These are phyloP conservation scores for Atherinomorus stipes DNA, from an alignment of 2,113 vertebrate genomes.

Conservation along the genomic window DNA sequence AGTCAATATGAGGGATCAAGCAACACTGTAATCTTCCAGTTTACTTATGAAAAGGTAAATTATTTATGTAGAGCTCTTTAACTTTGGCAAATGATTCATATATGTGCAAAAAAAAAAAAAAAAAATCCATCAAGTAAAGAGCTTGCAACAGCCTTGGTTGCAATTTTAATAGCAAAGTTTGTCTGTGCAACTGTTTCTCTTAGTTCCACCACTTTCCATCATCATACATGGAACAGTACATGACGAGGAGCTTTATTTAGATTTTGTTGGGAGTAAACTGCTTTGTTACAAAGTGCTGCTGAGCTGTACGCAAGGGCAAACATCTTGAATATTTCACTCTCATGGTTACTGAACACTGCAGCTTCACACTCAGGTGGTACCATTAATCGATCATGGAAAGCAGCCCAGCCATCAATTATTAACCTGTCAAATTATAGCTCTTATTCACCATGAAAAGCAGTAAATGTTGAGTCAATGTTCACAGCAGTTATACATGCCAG, in stretches of 20 bases:
- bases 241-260: slow-evolving; percentile 43
- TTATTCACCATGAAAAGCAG: slow-evolving; percentile 56
- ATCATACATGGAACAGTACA: slow-evolving; percentile 38
- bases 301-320: slow-evolving; percentile 30
- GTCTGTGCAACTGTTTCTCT: slow-evolving; percentile 62
- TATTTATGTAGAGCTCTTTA: slow-evolving; percentile 79
- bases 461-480: slow-evolving; percentile 35
- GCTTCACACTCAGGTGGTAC: slow-evolving; percentile 15
- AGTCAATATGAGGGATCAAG: slow-evolving; percentile 19
- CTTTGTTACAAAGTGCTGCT: slow-evolving; percentile 26
- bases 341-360: not conserved
- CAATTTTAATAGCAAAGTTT: slow-evolving; percentile 66
- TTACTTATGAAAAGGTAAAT: slow-evolving; percentile 72
- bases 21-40: slow-evolving; percentile 56
- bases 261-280: slow-evolving; percentile 16
- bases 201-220: slow-evolving; percentile 50
- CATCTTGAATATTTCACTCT: slow-evolving; percentile 30
- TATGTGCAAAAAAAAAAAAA: slow-evolving; percentile 65
- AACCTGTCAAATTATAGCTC: slow-evolving; percentile 28
- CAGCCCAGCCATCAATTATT: slow-evolving; percentile 42
- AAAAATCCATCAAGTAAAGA: slow-evolving; percentile 75
- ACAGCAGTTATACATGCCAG: slow-evolving; percentile 14
- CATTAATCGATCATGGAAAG: slow-evolving; percentile 42
- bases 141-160: slow-evolving; percentile 62
- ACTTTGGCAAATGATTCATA: slow-evolving; percentile 71